Percentiles rank a stretch among this genome's conserved stretches.
These are phyloP conservation scores for Phylloscopus trochilus DNA, from an alignment of 2,113 vertebrate genomes.

Conservation along the genomic window DNA sequence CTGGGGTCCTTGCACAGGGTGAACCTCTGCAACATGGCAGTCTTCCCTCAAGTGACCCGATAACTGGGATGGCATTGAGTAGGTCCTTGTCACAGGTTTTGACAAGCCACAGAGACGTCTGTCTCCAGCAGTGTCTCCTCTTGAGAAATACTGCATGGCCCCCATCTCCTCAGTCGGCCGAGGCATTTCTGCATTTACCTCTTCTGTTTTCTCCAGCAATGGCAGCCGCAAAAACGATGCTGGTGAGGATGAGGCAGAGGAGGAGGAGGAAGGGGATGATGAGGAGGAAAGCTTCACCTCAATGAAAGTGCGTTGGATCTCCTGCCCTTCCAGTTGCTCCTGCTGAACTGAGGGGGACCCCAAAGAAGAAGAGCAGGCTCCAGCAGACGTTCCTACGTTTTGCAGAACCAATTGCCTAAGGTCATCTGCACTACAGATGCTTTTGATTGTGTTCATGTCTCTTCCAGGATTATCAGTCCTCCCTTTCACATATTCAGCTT, in stretches of 20 bases:
- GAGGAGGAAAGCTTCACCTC: conserved; percentile 77
- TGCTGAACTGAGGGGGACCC: not conserved
- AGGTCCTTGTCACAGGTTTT: conserved; percentile 73
- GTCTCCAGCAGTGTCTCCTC: not conserved
- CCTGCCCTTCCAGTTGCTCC: conserved; percentile 57
- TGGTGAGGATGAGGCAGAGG: conserved; percentile 53
- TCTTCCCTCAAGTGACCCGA: conserved; percentile 63
- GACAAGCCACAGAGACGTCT: conserved; percentile 35
- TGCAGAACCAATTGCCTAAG: not conserved
- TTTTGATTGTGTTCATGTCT: not conserved
- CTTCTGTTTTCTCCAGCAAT: conserved; percentile 16
- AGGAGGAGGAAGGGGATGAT: conserved; percentile 48
- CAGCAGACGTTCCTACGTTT: not conserved
- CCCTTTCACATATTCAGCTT: not conserved
- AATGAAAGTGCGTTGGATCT: conserved; percentile 79
- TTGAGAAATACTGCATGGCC: not conserved
- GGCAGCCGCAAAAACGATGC: conserved; percentile 39
- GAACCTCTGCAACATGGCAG: not conserved
- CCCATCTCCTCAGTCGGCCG: not conserved
- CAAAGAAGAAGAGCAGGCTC: not conserved
- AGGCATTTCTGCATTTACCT: not conserved
- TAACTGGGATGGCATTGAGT: conserved; percentile 76
- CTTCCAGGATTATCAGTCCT: not conserved
- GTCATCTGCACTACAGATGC: conserved; percentile 5
- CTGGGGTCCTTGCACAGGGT: not conserved